A percentile compares a stretch with the other conserved stretches of the same genome.
Conservation (phyloP, 2,888 invertebrate genomes). For the Pyrrhosoma nymphula region DNA sequence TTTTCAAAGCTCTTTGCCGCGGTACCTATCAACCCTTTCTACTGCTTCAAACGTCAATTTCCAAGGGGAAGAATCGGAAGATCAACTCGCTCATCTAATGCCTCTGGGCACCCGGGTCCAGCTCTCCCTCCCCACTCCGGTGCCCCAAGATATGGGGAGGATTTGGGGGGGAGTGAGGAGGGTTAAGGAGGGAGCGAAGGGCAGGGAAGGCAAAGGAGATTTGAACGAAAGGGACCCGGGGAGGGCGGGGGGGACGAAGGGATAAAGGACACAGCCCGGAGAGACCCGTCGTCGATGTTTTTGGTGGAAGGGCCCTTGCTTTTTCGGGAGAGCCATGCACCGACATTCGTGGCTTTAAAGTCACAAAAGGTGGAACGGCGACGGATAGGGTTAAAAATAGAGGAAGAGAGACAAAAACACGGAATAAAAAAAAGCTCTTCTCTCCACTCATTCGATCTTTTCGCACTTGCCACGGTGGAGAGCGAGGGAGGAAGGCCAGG, state of each 20-base stretch:
- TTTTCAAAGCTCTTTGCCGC: neutral
- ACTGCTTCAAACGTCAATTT: neutral
- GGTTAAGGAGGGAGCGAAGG: neutral
- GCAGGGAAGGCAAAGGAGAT: neutral
- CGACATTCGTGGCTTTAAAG: neutral
- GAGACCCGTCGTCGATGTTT: neutral
- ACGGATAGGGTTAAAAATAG: neutral
- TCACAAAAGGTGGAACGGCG: neutral
- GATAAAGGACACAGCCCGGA: neutral
- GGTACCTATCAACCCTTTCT: neutral
- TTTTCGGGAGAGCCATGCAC: neutral
- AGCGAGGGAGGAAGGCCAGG: neutral
- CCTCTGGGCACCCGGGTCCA: neutral
- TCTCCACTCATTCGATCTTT: neutral
- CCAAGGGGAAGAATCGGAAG: neutral
- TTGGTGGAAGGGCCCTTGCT: neutral
- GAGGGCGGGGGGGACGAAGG: neutral
- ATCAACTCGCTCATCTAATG: neutral
- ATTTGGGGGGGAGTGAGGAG: neutral
- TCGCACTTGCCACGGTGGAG: neutral
- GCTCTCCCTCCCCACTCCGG: neutral
- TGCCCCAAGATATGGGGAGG: neutral
- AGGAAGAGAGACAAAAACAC: neutral
- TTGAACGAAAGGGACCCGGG: neutral
- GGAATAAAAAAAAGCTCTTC: neutral